Percentiles rank a stretch among this genome's conserved stretches.
These are phyloP conservation scores for Pteropus rufus DNA, from an alignment of 2,797 vertebrate genomes.

Conservation along the genomic window DNA sequence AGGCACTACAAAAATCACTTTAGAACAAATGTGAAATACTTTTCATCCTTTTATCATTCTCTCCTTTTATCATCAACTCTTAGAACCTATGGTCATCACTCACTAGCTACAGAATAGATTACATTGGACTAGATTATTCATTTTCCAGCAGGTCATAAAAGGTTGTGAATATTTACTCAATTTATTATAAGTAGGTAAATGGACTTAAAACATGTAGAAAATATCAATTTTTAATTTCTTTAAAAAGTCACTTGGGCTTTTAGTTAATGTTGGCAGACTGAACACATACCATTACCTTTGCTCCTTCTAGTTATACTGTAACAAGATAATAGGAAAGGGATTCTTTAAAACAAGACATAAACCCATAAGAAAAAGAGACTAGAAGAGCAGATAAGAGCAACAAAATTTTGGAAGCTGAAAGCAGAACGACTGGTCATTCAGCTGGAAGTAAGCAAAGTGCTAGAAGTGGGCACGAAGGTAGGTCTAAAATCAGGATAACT, in stretches of 20 bases:
- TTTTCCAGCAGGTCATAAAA: constrained; percentile 22
- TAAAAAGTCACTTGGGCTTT: neutral
- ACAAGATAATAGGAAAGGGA: neutral
- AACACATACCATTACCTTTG: neutral
- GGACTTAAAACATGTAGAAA: neutral
- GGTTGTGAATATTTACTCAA: constrained; percentile 4
- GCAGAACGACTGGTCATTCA: neutral
- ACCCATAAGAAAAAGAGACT: neutral
- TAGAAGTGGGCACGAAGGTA: neutral
- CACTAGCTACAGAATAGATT: neutral
- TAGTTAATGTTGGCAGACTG: neutral
- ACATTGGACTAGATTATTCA: neutral
- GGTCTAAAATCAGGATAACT: neutral
- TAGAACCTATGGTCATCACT: neutral
- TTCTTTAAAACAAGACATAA: neutral
- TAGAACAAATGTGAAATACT: neutral
- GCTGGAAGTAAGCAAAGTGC: neutral
- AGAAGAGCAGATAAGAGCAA: neutral
- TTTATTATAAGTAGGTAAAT: neutral
- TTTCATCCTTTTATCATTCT: neutral
- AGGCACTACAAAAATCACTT: neutral
- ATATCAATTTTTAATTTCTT: neutral
- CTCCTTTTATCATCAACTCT: neutral
- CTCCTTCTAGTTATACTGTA: neutral
- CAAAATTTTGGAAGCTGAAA: neutral